Evolutionary conservation across 2,888 invertebrate species (phyloP), one percentile per base, ranked within the genome.

Genomic region (Ectobius pallidus): DNA sequence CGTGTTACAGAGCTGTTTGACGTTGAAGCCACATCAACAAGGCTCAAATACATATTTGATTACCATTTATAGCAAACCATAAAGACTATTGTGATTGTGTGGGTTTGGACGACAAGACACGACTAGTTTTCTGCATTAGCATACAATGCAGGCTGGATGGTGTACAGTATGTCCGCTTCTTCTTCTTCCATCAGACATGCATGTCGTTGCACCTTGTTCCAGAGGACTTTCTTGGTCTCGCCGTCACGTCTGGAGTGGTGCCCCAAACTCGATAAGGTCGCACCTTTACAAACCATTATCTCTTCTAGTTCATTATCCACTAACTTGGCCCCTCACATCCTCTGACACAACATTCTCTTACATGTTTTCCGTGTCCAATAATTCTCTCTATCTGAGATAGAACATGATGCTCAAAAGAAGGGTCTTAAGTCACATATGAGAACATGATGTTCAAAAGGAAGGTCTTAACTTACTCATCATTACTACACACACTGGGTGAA

Each of bases 171-270:
- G 30, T 30, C 30, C 6, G 30, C 58, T 58, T 58, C 18, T 32
- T 58, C 58, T 58, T 58, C 18, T 32, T 58, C 3, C 58, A 30
- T 34, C 34, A n/a, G 42, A 6, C 16, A 27, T 16, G 44, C 18
- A 65, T 65, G 65, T 65, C 65, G 65, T 46, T 46, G 65, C 65
- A 27, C 65, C 65, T 65, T 46, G 65, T 25, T 11, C 11, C 44
- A 11, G 44, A 27, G 9, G 16, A 42, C 42, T 22, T 14, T 63
- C 63, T 3, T 16, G 34, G 39, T 22, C 9, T 42, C 20, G 9
- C n/a, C 30, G 32, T 32, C 61, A 61, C n/a, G n/a, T 27, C 61
- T 11, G 16, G 14, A 25, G 25, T 3, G n/a, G 30, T 30, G 18
- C 63, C 39, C 20, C 39, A 63, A 39, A 63, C 63, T 39, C n/a